phyloP scores from a whole-genome alignment of 2,113 vertebrate species.

The Rhabdornis inornatus region DNA sequence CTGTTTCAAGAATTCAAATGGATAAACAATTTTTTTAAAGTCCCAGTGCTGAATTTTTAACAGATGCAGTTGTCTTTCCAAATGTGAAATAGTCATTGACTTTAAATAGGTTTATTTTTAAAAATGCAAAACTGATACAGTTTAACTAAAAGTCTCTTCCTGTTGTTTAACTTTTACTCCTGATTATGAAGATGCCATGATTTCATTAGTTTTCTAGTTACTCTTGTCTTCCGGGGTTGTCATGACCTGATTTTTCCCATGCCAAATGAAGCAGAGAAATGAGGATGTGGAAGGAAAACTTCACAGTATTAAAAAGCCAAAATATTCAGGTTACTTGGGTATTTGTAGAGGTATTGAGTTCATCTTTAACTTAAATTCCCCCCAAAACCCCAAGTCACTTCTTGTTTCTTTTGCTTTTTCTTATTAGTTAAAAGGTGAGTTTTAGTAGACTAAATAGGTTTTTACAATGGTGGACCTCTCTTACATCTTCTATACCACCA shows the following conservation, averaged over 20 bases:
- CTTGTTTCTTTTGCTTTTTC: not conserved
- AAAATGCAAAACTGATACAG: not conserved
- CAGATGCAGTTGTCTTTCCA: not conserved
- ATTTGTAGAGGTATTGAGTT: not conserved
- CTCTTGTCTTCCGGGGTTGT: not conserved
- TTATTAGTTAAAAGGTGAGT: not conserved
- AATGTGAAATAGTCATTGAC: not conserved
- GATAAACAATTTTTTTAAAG: not conserved
- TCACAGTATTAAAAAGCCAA: not conserved
- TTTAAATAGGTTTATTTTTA: not conserved
- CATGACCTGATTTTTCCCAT: not conserved
- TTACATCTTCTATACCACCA: not conserved
- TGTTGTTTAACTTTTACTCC: not conserved
- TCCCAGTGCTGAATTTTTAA: not conserved
- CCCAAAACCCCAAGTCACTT: not conserved
- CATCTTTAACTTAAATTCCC: not conserved
- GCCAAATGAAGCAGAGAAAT: not conserved
- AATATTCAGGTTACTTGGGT: not conserved
- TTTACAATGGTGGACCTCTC: not conserved
- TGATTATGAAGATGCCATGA: not conserved
- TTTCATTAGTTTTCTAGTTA: slow-evolving; percentile 16
- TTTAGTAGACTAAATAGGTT: not conserved
- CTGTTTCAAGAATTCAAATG: not conserved
- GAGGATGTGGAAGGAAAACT: not conserved
- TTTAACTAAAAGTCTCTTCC: not conserved